Conservation (phyloP, 2,113 vertebrate genomes). For the Synchiropus splendidus region DNA sequence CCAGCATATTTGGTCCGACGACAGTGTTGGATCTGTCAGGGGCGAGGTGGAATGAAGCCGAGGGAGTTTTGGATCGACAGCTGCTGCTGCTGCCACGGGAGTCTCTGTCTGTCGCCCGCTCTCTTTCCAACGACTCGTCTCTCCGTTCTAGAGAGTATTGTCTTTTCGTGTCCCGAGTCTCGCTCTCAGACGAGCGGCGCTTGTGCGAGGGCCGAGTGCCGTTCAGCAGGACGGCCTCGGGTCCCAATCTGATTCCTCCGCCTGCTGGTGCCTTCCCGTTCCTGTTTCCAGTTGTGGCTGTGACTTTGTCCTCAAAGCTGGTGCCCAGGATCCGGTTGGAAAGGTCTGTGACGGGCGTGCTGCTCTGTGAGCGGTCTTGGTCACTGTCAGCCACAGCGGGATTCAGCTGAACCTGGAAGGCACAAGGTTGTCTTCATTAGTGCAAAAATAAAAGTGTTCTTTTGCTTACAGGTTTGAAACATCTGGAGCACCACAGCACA, state of each 20-base stretch:
- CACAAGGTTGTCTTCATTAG: no score
- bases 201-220: constrained; percentile 78
- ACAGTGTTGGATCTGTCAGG: constrained; percentile 43
- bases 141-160: constrained; percentile 80
- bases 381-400: constrained; percentile 26
- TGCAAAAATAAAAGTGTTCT: no score
- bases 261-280: constrained; percentile 9
- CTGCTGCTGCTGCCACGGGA: constrained; percentile 20
- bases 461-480: no score
- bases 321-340: constrained; percentile 80
- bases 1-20: constrained; percentile 35
- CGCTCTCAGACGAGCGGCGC: constrained; percentile 82
- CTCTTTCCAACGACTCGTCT: constrained; percentile 46
- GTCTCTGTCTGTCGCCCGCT: no score
- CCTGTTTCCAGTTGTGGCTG: constrained; percentile 21
- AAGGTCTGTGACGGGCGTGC: constrained; percentile 87
- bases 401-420: constrained; percentile 11
- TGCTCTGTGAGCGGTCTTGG: constrained; percentile 76
- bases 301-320: constrained; percentile 70
- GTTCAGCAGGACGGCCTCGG: constrained; percentile 49
- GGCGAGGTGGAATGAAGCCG: constrained; percentile 24
- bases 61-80: constrained; percentile 45
- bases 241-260: constrained; percentile 32
- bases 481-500: no score
- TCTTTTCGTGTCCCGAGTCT: constrained; percentile 86